phyloP scores from a whole-genome alignment of 2,113 vertebrate species.

The Vicugna pacos region DNA sequence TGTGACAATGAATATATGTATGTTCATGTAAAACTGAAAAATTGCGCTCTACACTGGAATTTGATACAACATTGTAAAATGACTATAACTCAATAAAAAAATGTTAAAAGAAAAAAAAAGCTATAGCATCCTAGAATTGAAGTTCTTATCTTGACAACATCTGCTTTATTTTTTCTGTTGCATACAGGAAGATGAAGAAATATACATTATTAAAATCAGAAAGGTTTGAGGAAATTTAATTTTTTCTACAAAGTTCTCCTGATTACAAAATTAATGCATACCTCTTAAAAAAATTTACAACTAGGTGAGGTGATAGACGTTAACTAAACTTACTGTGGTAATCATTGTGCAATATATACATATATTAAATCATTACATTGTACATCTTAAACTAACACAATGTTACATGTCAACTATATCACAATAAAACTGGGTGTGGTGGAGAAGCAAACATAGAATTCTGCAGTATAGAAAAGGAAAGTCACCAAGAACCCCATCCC shows the following conservation, averaged over 20 bases:
- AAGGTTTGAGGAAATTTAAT: background rate
- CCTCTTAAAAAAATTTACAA: background rate
- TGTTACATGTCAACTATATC: background rate
- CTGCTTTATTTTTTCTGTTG: background rate
- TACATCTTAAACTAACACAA: background rate
- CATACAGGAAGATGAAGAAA: background rate
- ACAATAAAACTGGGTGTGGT: background rate
- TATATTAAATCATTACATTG: too few species aligned
- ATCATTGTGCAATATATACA: too few species aligned
- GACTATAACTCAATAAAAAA: too few species aligned
- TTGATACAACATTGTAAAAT: too few species aligned
- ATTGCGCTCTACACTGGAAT: too few species aligned
- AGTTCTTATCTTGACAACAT: background rate
- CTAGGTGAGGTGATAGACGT: background rate
- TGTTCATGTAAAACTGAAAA: too few species aligned
- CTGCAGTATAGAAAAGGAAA: background rate
- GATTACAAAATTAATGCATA: background rate
- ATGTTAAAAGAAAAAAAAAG: too few species aligned
- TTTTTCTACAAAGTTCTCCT: background rate
- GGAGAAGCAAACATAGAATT: background rate
- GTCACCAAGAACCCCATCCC: background rate
- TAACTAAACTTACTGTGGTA: background rate
- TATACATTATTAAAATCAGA: background rate
- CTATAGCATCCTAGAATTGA: background rate
- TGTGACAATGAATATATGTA: too few species aligned